These are phyloP conservation scores for Nyctibius bracteatus DNA, from an alignment of 2,113 vertebrate species.

Conservation along the genomic window DNA sequence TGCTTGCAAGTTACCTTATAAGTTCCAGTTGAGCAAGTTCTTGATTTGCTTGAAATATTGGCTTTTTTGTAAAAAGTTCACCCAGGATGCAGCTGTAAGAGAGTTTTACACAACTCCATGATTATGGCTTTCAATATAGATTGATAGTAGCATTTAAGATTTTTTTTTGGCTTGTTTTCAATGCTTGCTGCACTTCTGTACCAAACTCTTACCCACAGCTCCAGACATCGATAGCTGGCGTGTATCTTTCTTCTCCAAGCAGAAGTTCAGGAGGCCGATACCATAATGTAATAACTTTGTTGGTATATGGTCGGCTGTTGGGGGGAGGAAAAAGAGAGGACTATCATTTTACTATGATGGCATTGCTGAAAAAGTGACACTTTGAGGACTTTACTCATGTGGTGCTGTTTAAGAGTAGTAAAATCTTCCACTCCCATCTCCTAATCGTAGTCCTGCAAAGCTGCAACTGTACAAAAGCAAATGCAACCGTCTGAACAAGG, in stretches of 20 bases:
- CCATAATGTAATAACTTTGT: slow-evolving; percentile 86
- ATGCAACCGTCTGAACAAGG: not conserved
- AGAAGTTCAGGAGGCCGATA: slow-evolving; percentile 84
- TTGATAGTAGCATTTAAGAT: not conserved
- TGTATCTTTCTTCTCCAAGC: slow-evolving; percentile 83
- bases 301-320: slow-evolving; percentile 83
- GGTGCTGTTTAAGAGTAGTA: not conserved
- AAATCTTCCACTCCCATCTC: not conserved
- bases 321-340: slow-evolving; percentile 28
- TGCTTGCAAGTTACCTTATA: slow-evolving; percentile 84
- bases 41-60: slow-evolving; percentile 98
- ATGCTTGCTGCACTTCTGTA: not conserved
- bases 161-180: not conserved
- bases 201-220: slow-evolving; percentile 82
- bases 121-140: not conserved
- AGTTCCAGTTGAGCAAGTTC: slow-evolving; percentile 96
- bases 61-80: slow-evolving; percentile 98
- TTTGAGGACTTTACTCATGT: not conserved
- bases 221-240: slow-evolving; percentile 86
- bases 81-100: slow-evolving; percentile 92
- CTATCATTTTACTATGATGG: not conserved
- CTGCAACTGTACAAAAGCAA: not conserved
- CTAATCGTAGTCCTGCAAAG: not conserved
- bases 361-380: not conserved
- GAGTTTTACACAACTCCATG: slow-evolving; percentile 11